phyloP scores from a whole-genome alignment of 2,797 vertebrate genomes.

The Odontamblyopus lacepedii region DNA sequence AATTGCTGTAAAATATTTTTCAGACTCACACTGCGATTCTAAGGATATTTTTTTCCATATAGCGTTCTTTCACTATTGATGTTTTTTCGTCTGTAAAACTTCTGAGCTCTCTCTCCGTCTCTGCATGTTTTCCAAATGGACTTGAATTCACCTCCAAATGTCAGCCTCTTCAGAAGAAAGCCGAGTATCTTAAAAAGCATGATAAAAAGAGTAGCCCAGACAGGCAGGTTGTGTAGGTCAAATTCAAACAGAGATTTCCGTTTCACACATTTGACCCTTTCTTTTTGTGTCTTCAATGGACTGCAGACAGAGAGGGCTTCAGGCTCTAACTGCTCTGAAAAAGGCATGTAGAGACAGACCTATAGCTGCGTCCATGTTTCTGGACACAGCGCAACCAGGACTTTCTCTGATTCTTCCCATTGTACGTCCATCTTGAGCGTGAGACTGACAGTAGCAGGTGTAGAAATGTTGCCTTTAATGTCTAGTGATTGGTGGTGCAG shows the following conservation, averaged over 20 bases:
- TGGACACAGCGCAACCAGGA: slow-evolving; percentile 14
- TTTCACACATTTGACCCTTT: slow-evolving; percentile 18
- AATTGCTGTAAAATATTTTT: slow-evolving; percentile 22
- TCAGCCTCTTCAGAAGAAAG: slow-evolving; percentile 1
- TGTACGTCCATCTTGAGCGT: slow-evolving; percentile 6
- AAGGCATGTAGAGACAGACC: slow-evolving; percentile 33
- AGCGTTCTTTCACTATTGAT: background rate
- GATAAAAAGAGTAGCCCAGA: background rate
- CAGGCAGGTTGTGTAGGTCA: slow-evolving; percentile 4
- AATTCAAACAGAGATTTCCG: slow-evolving; percentile 23
- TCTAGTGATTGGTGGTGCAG: slow-evolving; percentile 33
- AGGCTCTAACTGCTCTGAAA: slow-evolving; percentile 19
- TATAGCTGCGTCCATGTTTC: slow-evolving; percentile 7
- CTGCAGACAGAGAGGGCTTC: slow-evolving; percentile 22
- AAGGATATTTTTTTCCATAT: slow-evolving; percentile 4
- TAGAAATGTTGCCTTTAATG: slow-evolving; percentile 27
- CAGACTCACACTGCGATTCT: background rate
- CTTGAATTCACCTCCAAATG: slow-evolving; percentile 33
- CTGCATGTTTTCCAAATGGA: slow-evolving; percentile 12
- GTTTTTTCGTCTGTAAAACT: slow-evolving; percentile 1
- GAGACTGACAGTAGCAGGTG: slow-evolving; percentile 2
- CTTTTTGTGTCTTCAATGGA: slow-evolving; percentile 16
- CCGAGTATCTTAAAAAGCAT: background rate
- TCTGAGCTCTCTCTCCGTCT: slow-evolving; percentile 2
- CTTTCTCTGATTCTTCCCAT: slow-evolving; percentile 13